Percentiles rank a stretch among this genome's conserved stretches.
phyloP scores from a whole-genome alignment of 2,888 invertebrate genomes.

The Amorpha juglandis region DNA sequence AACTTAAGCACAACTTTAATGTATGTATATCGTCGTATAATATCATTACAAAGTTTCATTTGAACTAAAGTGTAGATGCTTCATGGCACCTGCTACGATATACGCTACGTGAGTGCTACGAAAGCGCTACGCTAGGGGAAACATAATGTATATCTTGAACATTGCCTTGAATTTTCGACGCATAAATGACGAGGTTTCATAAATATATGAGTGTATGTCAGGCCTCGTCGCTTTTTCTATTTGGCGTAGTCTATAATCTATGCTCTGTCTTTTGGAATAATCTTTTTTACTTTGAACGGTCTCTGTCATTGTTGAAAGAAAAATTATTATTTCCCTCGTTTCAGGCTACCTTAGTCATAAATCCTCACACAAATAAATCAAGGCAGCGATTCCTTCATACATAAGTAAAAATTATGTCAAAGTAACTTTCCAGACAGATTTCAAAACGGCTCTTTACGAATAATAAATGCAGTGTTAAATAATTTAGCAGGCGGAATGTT shows the following conservation, averaged over 20 bases:
- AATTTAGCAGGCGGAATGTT: neutral
- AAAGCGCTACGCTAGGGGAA: slow-evolving; percentile 35
- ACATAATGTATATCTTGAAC: slow-evolving; percentile 38
- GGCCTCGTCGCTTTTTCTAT: neutral
- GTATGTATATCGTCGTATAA: slow-evolving; percentile 30
- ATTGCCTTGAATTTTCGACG: slow-evolving; percentile 14
- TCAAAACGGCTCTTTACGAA: neutral
- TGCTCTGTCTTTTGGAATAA: too few relatives aligned
- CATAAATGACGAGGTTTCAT: neutral
- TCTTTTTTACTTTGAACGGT: too few relatives aligned
- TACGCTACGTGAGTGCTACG: slow-evolving; percentile 46
- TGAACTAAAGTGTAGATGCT: slow-evolving; percentile 50
- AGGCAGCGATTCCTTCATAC: neutral
- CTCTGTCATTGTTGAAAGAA: too few relatives aligned
- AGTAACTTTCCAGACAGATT: neutral
- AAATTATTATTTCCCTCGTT: too few relatives aligned
- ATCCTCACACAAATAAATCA: neutral
- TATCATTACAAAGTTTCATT: slow-evolving; percentile 51
- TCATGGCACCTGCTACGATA: slow-evolving; percentile 59
- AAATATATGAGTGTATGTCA: slow-evolving; percentile 7
- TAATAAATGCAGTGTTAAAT: slow-evolving; percentile 5
- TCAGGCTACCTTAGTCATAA: neutral
- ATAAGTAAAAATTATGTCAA: neutral
- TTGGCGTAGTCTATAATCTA: neutral
- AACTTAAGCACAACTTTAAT: slow-evolving; percentile 19